Evolutionary conservation across 1,140 invertebrate species (phyloP).

Genomic region (Nomia melanderi): DNA sequence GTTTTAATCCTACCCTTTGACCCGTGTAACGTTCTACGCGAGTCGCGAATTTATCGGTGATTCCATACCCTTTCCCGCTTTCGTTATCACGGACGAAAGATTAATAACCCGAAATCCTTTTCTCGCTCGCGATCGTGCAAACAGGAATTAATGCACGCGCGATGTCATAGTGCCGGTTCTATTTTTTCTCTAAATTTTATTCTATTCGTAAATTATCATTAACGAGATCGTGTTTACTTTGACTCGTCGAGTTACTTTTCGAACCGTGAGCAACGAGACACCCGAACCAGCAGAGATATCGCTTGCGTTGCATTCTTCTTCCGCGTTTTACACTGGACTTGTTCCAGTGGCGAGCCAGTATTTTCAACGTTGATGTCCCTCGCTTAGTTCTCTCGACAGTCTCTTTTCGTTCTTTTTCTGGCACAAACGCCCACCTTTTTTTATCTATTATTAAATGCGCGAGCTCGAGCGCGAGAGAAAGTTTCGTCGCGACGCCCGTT

Average conservation of each 20-base stretch:
- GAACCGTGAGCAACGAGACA: neutral
- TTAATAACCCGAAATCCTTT: too few species aligned
- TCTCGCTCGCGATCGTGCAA: too few species aligned
- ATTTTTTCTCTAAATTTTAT: too few species aligned
- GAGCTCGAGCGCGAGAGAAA: conserved; percentile 45
- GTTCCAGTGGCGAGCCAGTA: neutral
- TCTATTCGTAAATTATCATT: too few species aligned
- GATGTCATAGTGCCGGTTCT: too few species aligned
- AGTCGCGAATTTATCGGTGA: too few species aligned
- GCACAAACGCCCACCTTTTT: conserved; percentile 63
- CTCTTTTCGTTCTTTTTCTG: conserved; percentile 66
- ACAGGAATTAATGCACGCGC: too few species aligned
- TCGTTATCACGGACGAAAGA: conserved; percentile 7
- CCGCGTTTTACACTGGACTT: neutral
- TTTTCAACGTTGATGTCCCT: neutral
- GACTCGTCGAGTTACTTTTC: neutral
- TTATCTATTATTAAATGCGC: conserved; percentile 71
- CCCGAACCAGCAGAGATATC: too few species aligned
- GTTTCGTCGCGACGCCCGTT: conserved; percentile 14
- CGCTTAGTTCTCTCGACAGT: neutral
- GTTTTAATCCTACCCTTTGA: neutral
- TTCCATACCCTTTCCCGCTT: neutral
- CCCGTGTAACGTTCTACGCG: too few species aligned
- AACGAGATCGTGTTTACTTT: too few species aligned
- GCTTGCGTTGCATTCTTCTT: neutral